Conservation (phyloP, 2,797 vertebrate species). For the Etheostoma perlongum region DNA sequence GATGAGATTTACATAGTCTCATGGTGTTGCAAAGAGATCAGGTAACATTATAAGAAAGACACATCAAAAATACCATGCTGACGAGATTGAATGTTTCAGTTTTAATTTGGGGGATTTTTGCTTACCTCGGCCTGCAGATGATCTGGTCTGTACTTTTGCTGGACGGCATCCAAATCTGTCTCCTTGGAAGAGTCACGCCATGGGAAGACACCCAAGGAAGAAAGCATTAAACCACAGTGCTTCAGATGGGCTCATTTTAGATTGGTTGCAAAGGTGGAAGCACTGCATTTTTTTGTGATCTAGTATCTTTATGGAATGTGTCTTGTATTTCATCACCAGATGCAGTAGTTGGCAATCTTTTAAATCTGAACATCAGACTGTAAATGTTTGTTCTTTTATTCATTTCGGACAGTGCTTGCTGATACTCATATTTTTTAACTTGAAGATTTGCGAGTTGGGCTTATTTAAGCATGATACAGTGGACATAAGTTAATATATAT, state of each 20-base stretch:
- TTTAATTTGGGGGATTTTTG: slow-evolving; percentile 78
- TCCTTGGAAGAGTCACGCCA: slow-evolving; percentile 80
- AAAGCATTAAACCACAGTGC: slow-evolving; percentile 61
- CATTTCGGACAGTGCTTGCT: background rate
- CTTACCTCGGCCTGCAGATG: slow-evolving; percentile 72
- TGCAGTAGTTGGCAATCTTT: slow-evolving; percentile 42
- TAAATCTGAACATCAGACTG: slow-evolving; percentile 34
- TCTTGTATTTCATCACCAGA: slow-evolving; percentile 36
- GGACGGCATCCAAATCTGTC: slow-evolving; percentile 81
- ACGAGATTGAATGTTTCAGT: slow-evolving; percentile 81
- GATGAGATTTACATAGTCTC: slow-evolving; percentile 54
- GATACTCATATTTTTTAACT: slow-evolving; percentile 7
- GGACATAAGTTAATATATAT: slow-evolving; percentile 78
- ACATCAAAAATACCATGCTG: slow-evolving; percentile 65
- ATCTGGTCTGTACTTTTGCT: slow-evolving; percentile 76
- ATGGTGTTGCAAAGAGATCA: slow-evolving; percentile 55
- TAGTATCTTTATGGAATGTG: slow-evolving; percentile 41
- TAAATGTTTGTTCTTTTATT: slow-evolving; percentile 25
- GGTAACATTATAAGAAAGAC: slow-evolving; percentile 64
- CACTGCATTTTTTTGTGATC: slow-evolving; percentile 46
- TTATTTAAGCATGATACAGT: slow-evolving; percentile 64
- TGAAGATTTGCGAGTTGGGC: slow-evolving; percentile 3
- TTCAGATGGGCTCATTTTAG: slow-evolving; percentile 61
- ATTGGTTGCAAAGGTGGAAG: slow-evolving; percentile 48
- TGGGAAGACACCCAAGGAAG: slow-evolving; percentile 77